Conservation (phyloP, 2,797 vertebrate genomes). For the Antennarius maculatus region DNA sequence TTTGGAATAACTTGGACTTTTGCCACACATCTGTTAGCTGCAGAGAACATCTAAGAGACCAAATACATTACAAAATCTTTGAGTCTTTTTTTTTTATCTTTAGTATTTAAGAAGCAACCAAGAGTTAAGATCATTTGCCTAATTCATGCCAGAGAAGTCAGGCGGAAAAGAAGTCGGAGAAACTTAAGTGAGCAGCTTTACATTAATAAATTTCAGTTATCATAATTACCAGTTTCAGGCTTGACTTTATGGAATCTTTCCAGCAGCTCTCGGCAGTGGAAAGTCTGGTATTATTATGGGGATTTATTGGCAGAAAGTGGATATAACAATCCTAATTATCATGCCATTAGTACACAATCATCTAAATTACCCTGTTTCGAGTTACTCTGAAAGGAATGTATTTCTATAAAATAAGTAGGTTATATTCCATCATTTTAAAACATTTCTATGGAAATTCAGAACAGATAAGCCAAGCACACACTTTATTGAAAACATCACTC, state of each 20-base stretch:
- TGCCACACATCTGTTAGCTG: neutral
- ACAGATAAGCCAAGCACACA: too few relatives aligned
- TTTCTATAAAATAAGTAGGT: too few relatives aligned
- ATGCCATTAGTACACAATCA: too few relatives aligned
- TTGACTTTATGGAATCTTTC: neutral
- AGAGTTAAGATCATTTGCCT: neutral
- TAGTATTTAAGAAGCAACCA: slow-evolving; percentile 6
- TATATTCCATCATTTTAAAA: too few relatives aligned
- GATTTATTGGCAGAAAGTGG: too few relatives aligned
- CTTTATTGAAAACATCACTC: too few relatives aligned
- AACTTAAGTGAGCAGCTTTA: slow-evolving; percentile 12
- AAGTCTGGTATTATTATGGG: too few relatives aligned
- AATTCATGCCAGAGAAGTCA: slow-evolving; percentile 1
- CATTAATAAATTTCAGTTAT: slow-evolving; percentile 3
- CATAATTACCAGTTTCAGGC: slow-evolving; percentile 3
- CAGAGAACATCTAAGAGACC: slow-evolving; percentile 8
- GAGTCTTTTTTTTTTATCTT: neutral
- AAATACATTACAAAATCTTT: slow-evolving; percentile 6
- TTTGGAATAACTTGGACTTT: neutral
- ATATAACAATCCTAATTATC: too few relatives aligned
- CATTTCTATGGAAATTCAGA: too few relatives aligned
- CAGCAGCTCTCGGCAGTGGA: neutral
- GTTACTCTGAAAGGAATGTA: too few relatives aligned
- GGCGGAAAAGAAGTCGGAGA: neutral
- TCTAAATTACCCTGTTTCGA: too few relatives aligned